Conservation (phyloP, 2,888 invertebrate species). For the Dasysyrphus tricinctus region DNA sequence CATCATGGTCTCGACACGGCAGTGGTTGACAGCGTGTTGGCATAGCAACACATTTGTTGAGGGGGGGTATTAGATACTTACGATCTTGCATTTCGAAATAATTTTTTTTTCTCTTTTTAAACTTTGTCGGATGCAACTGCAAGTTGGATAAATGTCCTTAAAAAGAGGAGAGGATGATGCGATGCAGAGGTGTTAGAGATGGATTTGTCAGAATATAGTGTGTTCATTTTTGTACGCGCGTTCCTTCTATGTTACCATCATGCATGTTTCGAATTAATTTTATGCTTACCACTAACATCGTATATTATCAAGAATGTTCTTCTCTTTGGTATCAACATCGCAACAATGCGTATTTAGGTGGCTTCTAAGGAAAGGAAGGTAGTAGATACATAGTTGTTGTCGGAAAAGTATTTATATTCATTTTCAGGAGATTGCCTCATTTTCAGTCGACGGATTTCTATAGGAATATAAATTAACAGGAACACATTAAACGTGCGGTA, state of each 20-base stretch:
- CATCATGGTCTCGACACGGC: conserved; percentile 19
- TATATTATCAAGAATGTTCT: neutral
- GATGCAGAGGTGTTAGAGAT: conserved; percentile 23
- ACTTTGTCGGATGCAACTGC: conserved; percentile 34
- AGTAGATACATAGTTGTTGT: neutral
- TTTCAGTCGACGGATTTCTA: conserved; percentile 22
- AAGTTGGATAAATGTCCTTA: neutral
- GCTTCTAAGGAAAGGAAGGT: neutral
- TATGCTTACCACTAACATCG: conserved; percentile 18
- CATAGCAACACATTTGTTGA: conserved; percentile 57
- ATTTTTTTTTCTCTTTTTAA: neutral
- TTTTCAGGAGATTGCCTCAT: conserved; percentile 32
- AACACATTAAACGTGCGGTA: conserved; percentile 35
- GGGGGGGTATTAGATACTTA: conserved; percentile 15
- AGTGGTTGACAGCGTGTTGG: conserved; percentile 52
- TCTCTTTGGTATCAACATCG: neutral
- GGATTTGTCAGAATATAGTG: conserved; percentile 43
- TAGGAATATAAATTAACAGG: conserved; percentile 42
- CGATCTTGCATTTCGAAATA: conserved; percentile 18
- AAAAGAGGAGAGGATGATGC: neutral
- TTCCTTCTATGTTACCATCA: neutral
- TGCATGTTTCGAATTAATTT: conserved; percentile 63
- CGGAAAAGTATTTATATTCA: conserved; percentile 26
- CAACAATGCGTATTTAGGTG: conserved; percentile 1
- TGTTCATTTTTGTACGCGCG: conserved; percentile 15